These are phyloP conservation scores for Elegia similella DNA, from an alignment of 2,888 invertebrate genomes.

Conservation along the genomic window DNA sequence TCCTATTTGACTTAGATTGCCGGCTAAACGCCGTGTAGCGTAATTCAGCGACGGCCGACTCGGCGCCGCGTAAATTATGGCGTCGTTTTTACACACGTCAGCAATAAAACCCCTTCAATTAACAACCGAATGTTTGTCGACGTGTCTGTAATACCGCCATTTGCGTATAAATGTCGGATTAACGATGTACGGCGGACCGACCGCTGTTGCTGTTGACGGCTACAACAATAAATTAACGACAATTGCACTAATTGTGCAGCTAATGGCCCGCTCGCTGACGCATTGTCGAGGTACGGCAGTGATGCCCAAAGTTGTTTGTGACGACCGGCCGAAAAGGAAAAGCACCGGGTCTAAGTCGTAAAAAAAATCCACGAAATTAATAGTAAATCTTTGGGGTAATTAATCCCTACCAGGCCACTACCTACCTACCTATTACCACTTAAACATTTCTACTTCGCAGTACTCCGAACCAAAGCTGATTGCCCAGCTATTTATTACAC, in stretches of 20 bases:
- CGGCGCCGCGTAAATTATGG: constrained; percentile 6
- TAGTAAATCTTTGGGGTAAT: too few species aligned
- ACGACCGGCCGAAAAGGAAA: too few species aligned
- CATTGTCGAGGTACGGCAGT: constrained; percentile 57
- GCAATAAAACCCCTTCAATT: constrained; percentile 13
- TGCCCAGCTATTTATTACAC: too few species aligned
- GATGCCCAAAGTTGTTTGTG: too few species aligned
- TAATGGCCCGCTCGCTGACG: constrained; percentile 67
- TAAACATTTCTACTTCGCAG: too few species aligned
- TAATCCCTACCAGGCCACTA: too few species aligned
- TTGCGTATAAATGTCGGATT: constrained; percentile 15
- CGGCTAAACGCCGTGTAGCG: not conserved
- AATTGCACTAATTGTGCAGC: constrained; percentile 79
- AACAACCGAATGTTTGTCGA: constrained; percentile 8
- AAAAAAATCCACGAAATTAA: too few species aligned
- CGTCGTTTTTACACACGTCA: constrained; percentile 7
- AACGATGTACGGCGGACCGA: constrained; percentile 20
- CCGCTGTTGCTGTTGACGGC: constrained; percentile 45
- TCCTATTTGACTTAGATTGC: not conserved
- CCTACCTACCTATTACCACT: too few species aligned
- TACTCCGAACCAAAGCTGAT: too few species aligned
- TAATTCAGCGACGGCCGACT: not conserved
- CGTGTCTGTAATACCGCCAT: constrained; percentile 6
- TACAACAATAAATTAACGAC: constrained; percentile 73
- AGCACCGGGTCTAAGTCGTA: too few species aligned